phyloP scores from a whole-genome alignment of 2,113 vertebrate genomes.

The Athene noctua region DNA sequence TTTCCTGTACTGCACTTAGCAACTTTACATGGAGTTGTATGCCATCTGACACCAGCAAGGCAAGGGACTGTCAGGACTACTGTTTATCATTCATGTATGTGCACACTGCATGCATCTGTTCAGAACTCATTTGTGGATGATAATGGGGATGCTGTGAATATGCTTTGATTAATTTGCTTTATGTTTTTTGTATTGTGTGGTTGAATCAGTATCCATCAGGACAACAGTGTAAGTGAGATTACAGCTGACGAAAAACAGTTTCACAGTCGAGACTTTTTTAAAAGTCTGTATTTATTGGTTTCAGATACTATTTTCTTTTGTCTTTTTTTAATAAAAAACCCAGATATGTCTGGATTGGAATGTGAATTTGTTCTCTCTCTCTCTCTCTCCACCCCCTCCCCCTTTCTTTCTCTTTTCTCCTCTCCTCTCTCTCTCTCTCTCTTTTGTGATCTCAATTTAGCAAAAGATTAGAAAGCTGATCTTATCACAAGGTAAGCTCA shows the following conservation, averaged over 20 bases:
- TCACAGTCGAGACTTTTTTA: conserved; percentile 63
- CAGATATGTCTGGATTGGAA: conserved; percentile 80
- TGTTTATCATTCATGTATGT: conserved; percentile 54
- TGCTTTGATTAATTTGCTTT: conserved; percentile 69
- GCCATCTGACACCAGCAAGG: conserved; percentile 40
- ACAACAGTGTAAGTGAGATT: conserved; percentile 56
- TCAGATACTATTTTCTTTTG: conserved; percentile 46
- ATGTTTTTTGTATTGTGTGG: conserved; percentile 66
- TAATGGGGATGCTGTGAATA: conserved; percentile 63
- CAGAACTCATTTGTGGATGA: conserved; percentile 65
- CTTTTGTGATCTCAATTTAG: conserved; percentile 84
- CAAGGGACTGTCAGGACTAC: not conserved
- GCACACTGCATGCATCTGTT: conserved; percentile 68
- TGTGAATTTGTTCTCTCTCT: conserved; percentile 83
- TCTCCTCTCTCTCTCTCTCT: conserved; percentile 67
- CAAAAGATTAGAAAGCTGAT: conserved; percentile 87
- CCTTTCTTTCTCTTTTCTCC: conserved; percentile 22
- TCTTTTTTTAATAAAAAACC: not conserved
- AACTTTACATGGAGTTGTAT: not conserved
- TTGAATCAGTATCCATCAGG: conserved; percentile 69
- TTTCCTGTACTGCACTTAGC: conserved; percentile 47
- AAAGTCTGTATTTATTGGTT: conserved; percentile 73
- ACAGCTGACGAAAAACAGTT: conserved; percentile 69
- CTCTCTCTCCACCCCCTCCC: conserved; percentile 18
- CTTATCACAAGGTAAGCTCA: conserved; percentile 86